Base-by-base conservation (phyloP, 1,140 invertebrate genomes). In the Brachionus angularis region DNA sequence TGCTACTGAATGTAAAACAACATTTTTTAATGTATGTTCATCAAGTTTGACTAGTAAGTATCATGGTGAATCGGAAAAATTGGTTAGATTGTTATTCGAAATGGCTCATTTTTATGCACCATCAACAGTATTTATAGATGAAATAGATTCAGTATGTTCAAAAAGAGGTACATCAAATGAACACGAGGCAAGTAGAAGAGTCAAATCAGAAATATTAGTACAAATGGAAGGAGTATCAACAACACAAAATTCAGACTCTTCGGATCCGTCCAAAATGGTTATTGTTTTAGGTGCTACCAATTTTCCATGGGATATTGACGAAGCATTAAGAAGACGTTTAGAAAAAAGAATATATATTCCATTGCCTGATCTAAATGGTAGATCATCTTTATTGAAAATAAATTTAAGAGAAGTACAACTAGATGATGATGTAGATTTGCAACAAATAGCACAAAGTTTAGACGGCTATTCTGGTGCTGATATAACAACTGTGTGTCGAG, bases 271-370 rank as follows among this genome's bases (percentile, higher is more conserved):
- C n/a, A 88, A 90, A 84, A 87, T 94, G 16, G 93, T 99, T 0
- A 96, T 98, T 91, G 94, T 99, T 23, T 82, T 99, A 74, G 96
- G 95, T 8, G 96, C 96, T 5, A 99, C 96, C 0, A 99, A 99
- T 83, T 98, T 97, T 81, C 96, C 96, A 1, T 99, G 95, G 96
- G 95, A 98, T 79, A 91, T 99, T 72, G 96, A 99, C 81, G 96
- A 98, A 81, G 96, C 96, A 29, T 83, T 98, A 16, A 84, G 94
- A 46, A 85, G 96, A 58, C 86, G 96, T 73, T 84, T 99, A n/a
- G 96, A 99, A 80, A 98, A 98, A 83, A 86, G 96, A 74, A 98
- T 99, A 77, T 98, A 98, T 83, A 98, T 99, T 81, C 94, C 96
- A n/a, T 83, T 99, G 74, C 96, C 96, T 0, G 91, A 94, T 82